Base-by-base conservation (phyloP, 2,888 invertebrate genomes). In the Coleophora flavipennella region DNA sequence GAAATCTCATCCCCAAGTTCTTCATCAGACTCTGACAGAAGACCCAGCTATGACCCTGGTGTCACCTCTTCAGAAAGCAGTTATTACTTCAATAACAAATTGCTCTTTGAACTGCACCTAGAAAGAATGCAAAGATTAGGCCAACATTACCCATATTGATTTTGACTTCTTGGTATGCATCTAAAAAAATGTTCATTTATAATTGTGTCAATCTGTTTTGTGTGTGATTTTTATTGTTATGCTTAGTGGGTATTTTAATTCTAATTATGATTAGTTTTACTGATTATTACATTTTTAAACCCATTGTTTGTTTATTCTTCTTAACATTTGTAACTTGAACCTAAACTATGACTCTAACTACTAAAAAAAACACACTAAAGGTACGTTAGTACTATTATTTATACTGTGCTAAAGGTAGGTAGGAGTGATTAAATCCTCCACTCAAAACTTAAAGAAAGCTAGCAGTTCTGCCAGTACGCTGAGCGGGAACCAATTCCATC, bases 1-100 rank as follows among this genome's bases (percentile, higher is more conserved):
- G 67, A 62, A 45, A 67, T 72, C 42, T 64, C 76, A 6, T 68
- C 73, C 33, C 59, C 74, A 38, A 67, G 61, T 43, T 67, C 77
- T 27, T 65, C 73, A 6, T 62, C 75, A 48, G 67, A 72, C 41
- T 62, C 70, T 14, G 72, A 73, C 42, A 63, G 71, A 50, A 69
- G 74, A 53, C 80, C 86, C 10, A 85, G 77, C 47, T 94, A 94
- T 67, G 88, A 88, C 54, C 95, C 96, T 12, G 93, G 93, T 59
- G 81, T 96, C 38, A 89, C 78, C 61, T 90, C 91, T 43, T 74
- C 85, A 39, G 90, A 94, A 59, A 96, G 96, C 85, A 94, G 91
- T 25, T 92, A 92, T 71, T 96, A 95, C 68, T 95, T 91, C 68
- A 90, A 92, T 55, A 96, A 96, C 72, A 94, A 94, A 80, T 76